Base-by-base conservation (phyloP, 2,797 vertebrate genomes). In the Malurus splendens region DNA sequence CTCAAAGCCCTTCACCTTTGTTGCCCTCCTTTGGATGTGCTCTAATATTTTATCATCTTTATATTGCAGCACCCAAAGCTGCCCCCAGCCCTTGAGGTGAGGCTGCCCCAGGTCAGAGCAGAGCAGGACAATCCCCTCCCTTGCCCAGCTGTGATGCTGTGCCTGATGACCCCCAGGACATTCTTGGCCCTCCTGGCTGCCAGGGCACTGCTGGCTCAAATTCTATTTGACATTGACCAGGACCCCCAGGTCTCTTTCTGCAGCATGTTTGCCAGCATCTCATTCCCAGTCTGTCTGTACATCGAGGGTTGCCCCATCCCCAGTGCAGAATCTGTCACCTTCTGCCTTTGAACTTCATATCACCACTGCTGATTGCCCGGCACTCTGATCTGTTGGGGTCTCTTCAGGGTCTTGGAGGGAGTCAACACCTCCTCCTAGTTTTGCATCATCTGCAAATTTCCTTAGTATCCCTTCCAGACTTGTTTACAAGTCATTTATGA, bases 11-110 rank as follows among this genome's bases (percentile, higher is more conserved):
- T 57, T 38, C 24, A 57, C 24, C 17, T 9, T 38, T 6, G 2
- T 57, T 12, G 33, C 4, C 17, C 17, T 57, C 33, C 24, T 27
- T 38, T 6, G 25, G 24, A 38, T 6, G 28, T 2, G 13, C 36
- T 38, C 24, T 19, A 28, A 59, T 5, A 39, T 10, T 33, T 62
- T 22, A 36, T 51, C 20, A 4, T 18, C 7, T 16, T 51, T 51
- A 13, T 19, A 19, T 4, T 11, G 8, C 44, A 23, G 3, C 15
- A 28, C 3, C n/a, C 27, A 50, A 4, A 44, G 1, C 27, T 44
- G 12, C 5, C 2, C 4, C 2, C 38, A 51, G 27, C 1, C 19
- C 18, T 32, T 0, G 0, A 82, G 15, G 4, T 38, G 27, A 38
- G 27, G n/a, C 18, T 0, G 0, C 4, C 18, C n/a, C n/a, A 51